Base-by-base conservation (phyloP, 2,113 vertebrate genomes). In the Sakesphorus luctuosus region DNA sequence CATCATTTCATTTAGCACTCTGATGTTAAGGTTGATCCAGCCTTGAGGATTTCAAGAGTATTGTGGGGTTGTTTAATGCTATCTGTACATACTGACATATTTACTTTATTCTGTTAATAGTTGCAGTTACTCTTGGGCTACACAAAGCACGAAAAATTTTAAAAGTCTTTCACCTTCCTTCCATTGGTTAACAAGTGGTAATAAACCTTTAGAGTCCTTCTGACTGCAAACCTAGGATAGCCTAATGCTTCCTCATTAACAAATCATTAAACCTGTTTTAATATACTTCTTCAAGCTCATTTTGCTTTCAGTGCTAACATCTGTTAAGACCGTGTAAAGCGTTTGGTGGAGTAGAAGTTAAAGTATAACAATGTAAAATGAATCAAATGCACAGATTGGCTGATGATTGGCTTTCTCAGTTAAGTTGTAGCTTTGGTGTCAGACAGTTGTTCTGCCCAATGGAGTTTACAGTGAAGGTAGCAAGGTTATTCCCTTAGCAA, bases 1-100 rank as follows among this genome's bases (percentile, higher is more conserved):
- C 19, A 10, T 62, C 9, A 16, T 55, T 0, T 1, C 0, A 0
- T 88, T 81, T 58, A 86, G 33, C 33, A 71, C 23, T 76, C 14
- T 59, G 6, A 18, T 73, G 20, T 71, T 69, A 89, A 26, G 25
- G 4, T 36, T 83, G 36, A 52, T 86, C 3, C 18, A 62, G 25
- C 59, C 83, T 61, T 80, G 53, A 53, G 55, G 21, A 44, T 61
- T 85, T 68, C 18, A 68, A 13, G 53, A 58, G 35, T 38, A 33
- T 21, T 72, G 31, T 46, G 12, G 38, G n/a, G 35, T 52, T 88
- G 81, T 88, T 84, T 49, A 74, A 53, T 59, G 21, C 16, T 47
- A 6, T 20, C 3, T 40, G 10, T 52, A 18, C 14, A 5, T 61
- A 56, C 31, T 5, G 25, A 38, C 10, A 43, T 4, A 0, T 31